These are phyloP conservation scores for Neuroterus valhalla DNA, from an alignment of 1,140 invertebrate genomes.

Conservation along the genomic window DNA sequence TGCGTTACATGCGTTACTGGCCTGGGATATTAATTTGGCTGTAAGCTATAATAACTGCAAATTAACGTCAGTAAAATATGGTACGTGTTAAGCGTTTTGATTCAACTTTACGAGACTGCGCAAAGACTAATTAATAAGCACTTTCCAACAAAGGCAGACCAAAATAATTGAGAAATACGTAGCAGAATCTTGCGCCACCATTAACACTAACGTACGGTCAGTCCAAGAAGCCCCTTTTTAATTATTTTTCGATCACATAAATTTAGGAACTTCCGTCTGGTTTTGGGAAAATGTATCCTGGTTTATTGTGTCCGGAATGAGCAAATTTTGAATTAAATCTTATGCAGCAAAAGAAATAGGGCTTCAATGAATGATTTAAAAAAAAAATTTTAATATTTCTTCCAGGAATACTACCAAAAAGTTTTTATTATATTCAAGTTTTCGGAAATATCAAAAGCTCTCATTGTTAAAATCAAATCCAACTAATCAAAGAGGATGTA, in stretches of 20 bases:
- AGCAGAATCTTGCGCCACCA: background rate
- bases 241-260: background rate
- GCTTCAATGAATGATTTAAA: no score
- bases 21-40: slow-evolving; percentile 21
- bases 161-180: slow-evolving; percentile 20
- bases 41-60: slow-evolving; percentile 11
- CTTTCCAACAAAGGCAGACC: slow-evolving; percentile 13
- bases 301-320: no score
- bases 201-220: background rate
- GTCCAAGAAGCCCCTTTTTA: background rate
- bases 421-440: no score
- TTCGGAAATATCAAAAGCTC: no score
- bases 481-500: no score
- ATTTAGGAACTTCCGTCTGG: background rate
- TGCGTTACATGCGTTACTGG: background rate
- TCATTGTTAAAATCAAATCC: no score
- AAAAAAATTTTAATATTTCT: no score
- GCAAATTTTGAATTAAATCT: no score
- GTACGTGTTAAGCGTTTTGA: slow-evolving; percentile 25
- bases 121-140: slow-evolving; percentile 29
- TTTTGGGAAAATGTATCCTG: no score
- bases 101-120: slow-evolving; percentile 27
- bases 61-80: slow-evolving; percentile 26
- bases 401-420: no score
- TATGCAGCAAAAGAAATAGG: no score